phyloP scores from a whole-genome alignment of 23 tunicate genomes.

The Aplidium turbinatum region DNA sequence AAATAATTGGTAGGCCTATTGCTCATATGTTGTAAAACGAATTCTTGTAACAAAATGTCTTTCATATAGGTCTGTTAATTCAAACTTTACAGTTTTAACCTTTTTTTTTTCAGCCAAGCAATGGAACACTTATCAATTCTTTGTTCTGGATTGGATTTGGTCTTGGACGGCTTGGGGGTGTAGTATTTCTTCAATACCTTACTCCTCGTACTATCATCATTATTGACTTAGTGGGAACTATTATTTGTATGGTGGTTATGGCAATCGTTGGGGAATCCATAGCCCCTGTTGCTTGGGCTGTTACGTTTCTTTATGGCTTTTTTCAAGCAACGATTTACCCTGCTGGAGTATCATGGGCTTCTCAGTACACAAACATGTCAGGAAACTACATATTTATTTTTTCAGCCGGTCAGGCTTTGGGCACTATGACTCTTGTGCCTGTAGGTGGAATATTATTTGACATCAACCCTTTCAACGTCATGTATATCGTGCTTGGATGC shows the following conservation, averaged over 20 bases:
- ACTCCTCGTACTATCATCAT: constrained; percentile 61
- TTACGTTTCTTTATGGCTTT: constrained; percentile 84
- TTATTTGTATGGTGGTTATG: constrained; percentile 65
- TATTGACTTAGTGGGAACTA: constrained; percentile 72
- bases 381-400: constrained; percentile 94
- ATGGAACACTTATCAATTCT: constrained; percentile 83
- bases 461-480: constrained; percentile 79
- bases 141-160: constrained; percentile 95
- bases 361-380: constrained; percentile 92
- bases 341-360: constrained; percentile 90
- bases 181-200: constrained; percentile 43
- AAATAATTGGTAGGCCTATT: too few species aligned
- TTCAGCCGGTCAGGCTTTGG: constrained; percentile 91
- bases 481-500: constrained; percentile 84
- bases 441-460: constrained; percentile 80
- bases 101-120: constrained; percentile 23
- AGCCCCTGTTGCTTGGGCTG: constrained; percentile 77
- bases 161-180: constrained; percentile 74
- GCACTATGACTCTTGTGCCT: constrained; percentile 86
- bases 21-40: too few species aligned
- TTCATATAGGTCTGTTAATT: too few species aligned
- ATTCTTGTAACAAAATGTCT: too few species aligned
- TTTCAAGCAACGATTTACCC: constrained; percentile 89
- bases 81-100: not conserved
- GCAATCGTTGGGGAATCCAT: constrained; percentile 59